Evolutionary conservation across 2,888 invertebrate genomes (phyloP).

Genomic region (Luffia ferchaultella): DNA sequence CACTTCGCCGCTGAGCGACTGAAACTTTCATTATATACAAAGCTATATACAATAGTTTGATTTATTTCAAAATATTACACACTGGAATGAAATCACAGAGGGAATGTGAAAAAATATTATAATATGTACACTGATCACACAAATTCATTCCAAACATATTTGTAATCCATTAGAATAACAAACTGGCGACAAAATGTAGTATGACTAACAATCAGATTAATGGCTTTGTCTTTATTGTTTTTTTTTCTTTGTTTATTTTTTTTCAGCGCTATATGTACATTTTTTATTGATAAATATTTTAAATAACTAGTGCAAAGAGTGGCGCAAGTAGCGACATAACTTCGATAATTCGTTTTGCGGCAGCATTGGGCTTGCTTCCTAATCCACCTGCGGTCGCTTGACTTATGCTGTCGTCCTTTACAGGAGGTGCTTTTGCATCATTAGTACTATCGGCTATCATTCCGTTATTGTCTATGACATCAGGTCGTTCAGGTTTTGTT

Average conservation of each 20-base stretch:
- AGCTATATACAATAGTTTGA: slow-evolving; percentile 52
- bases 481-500: slow-evolving; percentile 28
- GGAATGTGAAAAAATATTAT: background rate
- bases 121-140: background rate
- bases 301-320: slow-evolving; percentile 30
- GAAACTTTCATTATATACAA: slow-evolving; percentile 50
- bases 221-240: background rate
- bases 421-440: slow-evolving; percentile 29
- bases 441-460: slow-evolving; percentile 40
- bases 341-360: slow-evolving; percentile 27
- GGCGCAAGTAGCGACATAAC: slow-evolving; percentile 31
- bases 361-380: slow-evolving; percentile 32
- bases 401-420: slow-evolving; percentile 42
- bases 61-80: background rate
- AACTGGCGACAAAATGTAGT: background rate
- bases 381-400: slow-evolving; percentile 42
- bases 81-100: background rate
- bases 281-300: background rate
- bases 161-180: background rate
- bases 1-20: slow-evolving; percentile 50
- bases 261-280: background rate
- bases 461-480: slow-evolving; percentile 34
- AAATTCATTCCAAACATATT: background rate
- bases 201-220: background rate
- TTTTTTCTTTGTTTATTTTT: too few relatives aligned